These are phyloP conservation scores for Plemyria rubiginata DNA, from an alignment of 2,888 invertebrate genomes.

Conservation along the genomic window DNA sequence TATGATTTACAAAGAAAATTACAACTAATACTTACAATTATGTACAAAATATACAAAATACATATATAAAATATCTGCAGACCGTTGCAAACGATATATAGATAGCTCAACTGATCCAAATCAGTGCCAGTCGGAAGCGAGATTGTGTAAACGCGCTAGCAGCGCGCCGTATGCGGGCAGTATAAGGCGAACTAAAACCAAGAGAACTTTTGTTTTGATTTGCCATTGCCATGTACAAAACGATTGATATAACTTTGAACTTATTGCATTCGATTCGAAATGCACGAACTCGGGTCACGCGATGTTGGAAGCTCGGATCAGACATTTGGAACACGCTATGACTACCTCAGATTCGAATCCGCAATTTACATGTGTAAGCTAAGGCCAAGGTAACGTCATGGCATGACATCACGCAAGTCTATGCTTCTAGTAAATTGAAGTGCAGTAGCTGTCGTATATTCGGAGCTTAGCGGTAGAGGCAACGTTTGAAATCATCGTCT, in stretches of 20 bases:
- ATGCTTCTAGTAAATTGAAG: neutral
- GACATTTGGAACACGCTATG: constrained; percentile 1
- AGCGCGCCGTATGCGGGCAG: too few species aligned
- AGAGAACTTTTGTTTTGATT: constrained; percentile 6
- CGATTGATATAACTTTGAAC: constrained; percentile 21
- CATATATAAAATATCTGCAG: too few species aligned
- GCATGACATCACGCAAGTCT: constrained; percentile 4
- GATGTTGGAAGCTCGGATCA: constrained; percentile 10
- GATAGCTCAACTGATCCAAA: too few species aligned
- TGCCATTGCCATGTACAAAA: constrained; percentile 14
- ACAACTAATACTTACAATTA: too few species aligned
- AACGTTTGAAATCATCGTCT: too few species aligned
- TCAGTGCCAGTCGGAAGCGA: too few species aligned
- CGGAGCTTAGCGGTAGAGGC: neutral
- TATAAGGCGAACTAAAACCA: neutral
- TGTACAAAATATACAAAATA: neutral
- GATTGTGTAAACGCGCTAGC: too few species aligned
- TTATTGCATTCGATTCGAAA: constrained; percentile 25
- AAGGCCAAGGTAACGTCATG: constrained; percentile 17
- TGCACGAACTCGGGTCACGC: constrained; percentile 28
- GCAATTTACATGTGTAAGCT: constrained; percentile 10
- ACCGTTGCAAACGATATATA: too few species aligned
- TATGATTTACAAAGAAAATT: too few species aligned
- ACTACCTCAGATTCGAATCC: constrained; percentile 6
- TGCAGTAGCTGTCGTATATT: neutral